Conservation (phyloP, 2,888 invertebrate genomes). For the Linnaemya vulpina region DNA sequence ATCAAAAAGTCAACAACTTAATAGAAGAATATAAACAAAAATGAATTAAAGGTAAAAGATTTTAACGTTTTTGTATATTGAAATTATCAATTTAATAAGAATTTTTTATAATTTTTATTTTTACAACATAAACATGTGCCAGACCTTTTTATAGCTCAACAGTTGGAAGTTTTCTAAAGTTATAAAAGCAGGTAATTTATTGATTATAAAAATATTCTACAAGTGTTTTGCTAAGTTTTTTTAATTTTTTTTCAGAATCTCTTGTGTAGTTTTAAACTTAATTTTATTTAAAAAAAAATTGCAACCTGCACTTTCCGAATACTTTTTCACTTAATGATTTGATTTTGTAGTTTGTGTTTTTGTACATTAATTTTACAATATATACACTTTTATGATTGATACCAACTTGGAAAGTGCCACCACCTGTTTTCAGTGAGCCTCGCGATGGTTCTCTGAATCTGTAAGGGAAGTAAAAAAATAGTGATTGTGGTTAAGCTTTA, state of each 20-base stretch:
- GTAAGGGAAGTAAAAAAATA: slow-evolving; percentile 7
- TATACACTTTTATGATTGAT: not conserved
- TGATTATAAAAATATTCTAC: not conserved
- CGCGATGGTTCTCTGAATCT: slow-evolving; percentile 65
- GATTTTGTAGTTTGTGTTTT: not conserved
- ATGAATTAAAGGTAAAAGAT: not conserved
- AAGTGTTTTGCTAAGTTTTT: not conserved
- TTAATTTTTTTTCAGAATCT: not conserved
- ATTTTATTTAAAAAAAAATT: not conserved
- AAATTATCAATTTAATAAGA: not conserved
- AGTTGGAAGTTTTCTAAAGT: not conserved
- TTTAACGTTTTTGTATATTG: not conserved
- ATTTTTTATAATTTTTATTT: not conserved
- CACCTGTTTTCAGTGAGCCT: slow-evolving; percentile 47
- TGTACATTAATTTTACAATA: slow-evolving; percentile 2
- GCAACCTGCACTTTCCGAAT: slow-evolving; percentile 25
- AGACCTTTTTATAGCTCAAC: slow-evolving; percentile 12
- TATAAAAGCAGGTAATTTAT: not conserved
- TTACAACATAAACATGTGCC: slow-evolving; percentile 12
- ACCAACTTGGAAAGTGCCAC: not conserved
- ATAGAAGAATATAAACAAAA: not conserved
- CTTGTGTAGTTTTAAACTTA: not conserved
- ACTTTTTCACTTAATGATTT: not conserved
- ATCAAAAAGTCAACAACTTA: not conserved
- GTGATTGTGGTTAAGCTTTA: not conserved